phyloP scores from a whole-genome alignment of 2,888 invertebrate genomes.

The Petrolisthes manimaculis region DNA sequence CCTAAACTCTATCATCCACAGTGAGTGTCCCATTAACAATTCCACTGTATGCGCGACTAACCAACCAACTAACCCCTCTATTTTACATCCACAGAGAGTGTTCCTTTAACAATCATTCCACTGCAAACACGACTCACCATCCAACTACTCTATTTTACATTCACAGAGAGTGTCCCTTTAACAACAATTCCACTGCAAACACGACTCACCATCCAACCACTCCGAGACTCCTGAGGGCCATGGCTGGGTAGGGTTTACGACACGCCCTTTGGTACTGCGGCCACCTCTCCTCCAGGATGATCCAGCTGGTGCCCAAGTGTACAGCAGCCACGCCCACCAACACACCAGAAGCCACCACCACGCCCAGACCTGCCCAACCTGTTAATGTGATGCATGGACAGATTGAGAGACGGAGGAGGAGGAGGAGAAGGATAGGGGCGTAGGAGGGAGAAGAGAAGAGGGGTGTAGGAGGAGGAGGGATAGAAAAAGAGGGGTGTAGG shows the following conservation, averaged over 20 bases:
- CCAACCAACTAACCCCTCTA: too few relatives aligned
- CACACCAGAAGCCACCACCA: conserved; percentile 34
- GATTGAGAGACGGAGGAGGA: neutral
- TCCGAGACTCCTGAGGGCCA: conserved; percentile 77
- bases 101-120: too few relatives aligned
- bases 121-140: too few relatives aligned
- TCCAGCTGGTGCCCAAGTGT: conserved; percentile 47
- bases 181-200: too few relatives aligned
- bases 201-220: conserved; percentile 74
- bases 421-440: neutral
- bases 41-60: too few relatives aligned
- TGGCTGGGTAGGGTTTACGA: conserved; percentile 79
- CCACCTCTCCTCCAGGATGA: conserved; percentile 77
- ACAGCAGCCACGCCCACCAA: conserved; percentile 30
- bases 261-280: conserved; percentile 73
- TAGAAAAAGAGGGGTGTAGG: neutral
- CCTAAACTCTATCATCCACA: too few relatives aligned
- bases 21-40: too few relatives aligned
- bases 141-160: too few relatives aligned
- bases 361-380: conserved; percentile 51
- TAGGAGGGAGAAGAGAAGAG: too few relatives aligned
- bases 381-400: neutral
- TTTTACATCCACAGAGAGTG: too few relatives aligned
- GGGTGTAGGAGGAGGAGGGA: neutral
- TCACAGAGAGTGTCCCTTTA: too few relatives aligned